These are phyloP conservation scores for Phrixothrix hirtus DNA, from an alignment of 2,888 invertebrate genomes.

Conservation along the genomic window DNA sequence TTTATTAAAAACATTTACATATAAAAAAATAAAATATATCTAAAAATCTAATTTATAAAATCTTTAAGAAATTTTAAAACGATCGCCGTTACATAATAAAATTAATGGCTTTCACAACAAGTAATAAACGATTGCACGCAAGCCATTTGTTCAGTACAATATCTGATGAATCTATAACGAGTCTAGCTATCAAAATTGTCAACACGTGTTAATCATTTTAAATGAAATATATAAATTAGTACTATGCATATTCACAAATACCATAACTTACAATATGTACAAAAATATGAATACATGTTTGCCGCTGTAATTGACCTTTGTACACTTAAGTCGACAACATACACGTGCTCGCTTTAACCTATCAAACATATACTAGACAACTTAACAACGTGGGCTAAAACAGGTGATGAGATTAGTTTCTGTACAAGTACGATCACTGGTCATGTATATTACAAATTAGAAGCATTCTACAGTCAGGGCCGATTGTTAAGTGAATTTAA, in stretches of 20 bases:
- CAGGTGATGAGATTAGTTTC: slow-evolving; percentile 45
- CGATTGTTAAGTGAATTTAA: too few species aligned
- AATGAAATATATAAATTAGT: slow-evolving; percentile 58
- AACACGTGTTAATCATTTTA: slow-evolving; percentile 58
- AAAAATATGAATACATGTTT: slow-evolving; percentile 60
- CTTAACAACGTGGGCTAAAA: slow-evolving; percentile 52
- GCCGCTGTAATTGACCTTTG: slow-evolving; percentile 61
- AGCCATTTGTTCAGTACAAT: slow-evolving; percentile 58
- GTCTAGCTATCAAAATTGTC: slow-evolving; percentile 58
- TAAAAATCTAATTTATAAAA: slow-evolving; percentile 49
- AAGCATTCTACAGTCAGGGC: too few species aligned
- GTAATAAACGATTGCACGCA: slow-evolving; percentile 54
- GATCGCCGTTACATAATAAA: slow-evolving; percentile 42
- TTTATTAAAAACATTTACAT: slow-evolving; percentile 50
- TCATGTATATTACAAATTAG: slow-evolving; percentile 47
- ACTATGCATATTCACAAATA: slow-evolving; percentile 57
- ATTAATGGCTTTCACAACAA: slow-evolving; percentile 54
- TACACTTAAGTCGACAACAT: slow-evolving; percentile 54
- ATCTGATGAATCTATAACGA: slow-evolving; percentile 57
- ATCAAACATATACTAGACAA: slow-evolving; percentile 47
- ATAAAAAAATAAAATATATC: slow-evolving; percentile 55
- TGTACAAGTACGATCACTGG: slow-evolving; percentile 51
- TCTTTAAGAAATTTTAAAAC: slow-evolving; percentile 52
- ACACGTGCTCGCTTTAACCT: slow-evolving; percentile 41
- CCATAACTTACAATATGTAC: slow-evolving; percentile 61